phyloP scores from a whole-genome alignment of 1,140 invertebrate species.

The Proctacanthus coquilletti region DNA sequence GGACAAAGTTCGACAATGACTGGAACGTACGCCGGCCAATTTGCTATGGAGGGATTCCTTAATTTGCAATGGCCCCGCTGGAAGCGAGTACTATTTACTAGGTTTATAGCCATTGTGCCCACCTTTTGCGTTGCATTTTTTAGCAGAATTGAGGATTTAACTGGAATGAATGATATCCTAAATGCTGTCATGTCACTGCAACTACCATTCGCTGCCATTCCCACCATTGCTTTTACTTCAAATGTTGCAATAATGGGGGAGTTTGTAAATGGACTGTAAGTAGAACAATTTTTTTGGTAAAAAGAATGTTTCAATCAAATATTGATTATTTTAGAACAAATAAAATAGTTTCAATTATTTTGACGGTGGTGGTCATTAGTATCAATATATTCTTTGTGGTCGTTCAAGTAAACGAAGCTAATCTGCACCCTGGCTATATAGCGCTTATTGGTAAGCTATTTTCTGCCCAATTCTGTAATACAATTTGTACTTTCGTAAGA shows the following conservation, averaged over 20 bases:
- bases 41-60: slow-evolving; percentile 76
- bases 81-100: slow-evolving; percentile 75
- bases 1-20: slow-evolving; percentile 87
- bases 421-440: slow-evolving; percentile 37
- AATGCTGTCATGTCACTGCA: slow-evolving; percentile 83
- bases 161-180: slow-evolving; percentile 75
- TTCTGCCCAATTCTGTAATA: too few species aligned
- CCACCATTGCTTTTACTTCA: slow-evolving; percentile 77
- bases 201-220: slow-evolving; percentile 68
- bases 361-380: slow-evolving; percentile 55
- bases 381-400: slow-evolving; percentile 76
- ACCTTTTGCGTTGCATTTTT: slow-evolving; percentile 63
- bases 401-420: slow-evolving; percentile 36
- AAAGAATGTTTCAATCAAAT: not conserved
- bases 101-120: slow-evolving; percentile 75
- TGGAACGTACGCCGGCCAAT: slow-evolving; percentile 60
- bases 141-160: slow-evolving; percentile 56
- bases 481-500: too few species aligned
- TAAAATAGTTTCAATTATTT: slow-evolving; percentile 46
- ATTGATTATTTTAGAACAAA: slow-evolving; percentile 38
- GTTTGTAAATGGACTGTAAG: slow-evolving; percentile 50
- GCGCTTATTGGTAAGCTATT: slow-evolving; percentile 33
- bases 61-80: slow-evolving; percentile 78
- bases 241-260: slow-evolving; percentile 68
- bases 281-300: slow-evolving; percentile 17